A percentile compares a stretch with the other conserved stretches of the same genome.
phyloP scores from a whole-genome alignment of 2,888 invertebrate species.

The Drosophila acutilabella region DNA sequence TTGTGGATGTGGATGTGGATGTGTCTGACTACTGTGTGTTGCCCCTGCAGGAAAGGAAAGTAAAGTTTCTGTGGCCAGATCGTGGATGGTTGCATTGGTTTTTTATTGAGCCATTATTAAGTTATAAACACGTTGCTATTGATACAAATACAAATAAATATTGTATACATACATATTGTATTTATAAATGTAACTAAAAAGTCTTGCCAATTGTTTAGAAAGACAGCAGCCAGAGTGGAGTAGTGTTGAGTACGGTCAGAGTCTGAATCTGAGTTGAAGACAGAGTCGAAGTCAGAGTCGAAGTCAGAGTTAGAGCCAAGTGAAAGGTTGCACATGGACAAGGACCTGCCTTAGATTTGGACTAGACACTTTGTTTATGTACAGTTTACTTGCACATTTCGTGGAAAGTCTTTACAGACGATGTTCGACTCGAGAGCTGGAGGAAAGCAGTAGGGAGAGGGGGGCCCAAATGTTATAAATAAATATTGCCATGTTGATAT shows the following conservation, averaged over 20 bases:
- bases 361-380: slow-evolving; percentile 64
- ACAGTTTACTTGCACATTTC: slow-evolving; percentile 59
- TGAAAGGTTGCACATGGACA: slow-evolving; percentile 65
- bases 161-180: slow-evolving; percentile 17
- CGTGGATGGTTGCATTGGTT: slow-evolving; percentile 54
- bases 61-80: slow-evolving; percentile 58
- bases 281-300: background rate
- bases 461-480: slow-evolving; percentile 64
- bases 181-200: slow-evolving; percentile 5
- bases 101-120: slow-evolving; percentile 82
- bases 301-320: slow-evolving; percentile 42
- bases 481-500: slow-evolving; percentile 75
- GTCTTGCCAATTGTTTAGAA: slow-evolving; percentile 52
- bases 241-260: slow-evolving; percentile 10
- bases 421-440: slow-evolving; percentile 7
- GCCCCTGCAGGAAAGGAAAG: slow-evolving; percentile 63
- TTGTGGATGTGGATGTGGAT: slow-evolving; percentile 14
- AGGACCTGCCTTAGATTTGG: slow-evolving; percentile 57
- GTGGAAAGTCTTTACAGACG: slow-evolving; percentile 49
- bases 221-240: slow-evolving; percentile 46
- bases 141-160: slow-evolving; percentile 80
- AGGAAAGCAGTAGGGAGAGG: background rate
- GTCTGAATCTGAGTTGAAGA: background rate
- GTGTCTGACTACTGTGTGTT: slow-evolving; percentile 56
- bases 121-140: slow-evolving; percentile 80